Percentiles rank a stretch among this genome's conserved stretches.
Evolutionary conservation across 2,113 vertebrate species (phyloP).

Genomic region (Loxodonta africana): DNA sequence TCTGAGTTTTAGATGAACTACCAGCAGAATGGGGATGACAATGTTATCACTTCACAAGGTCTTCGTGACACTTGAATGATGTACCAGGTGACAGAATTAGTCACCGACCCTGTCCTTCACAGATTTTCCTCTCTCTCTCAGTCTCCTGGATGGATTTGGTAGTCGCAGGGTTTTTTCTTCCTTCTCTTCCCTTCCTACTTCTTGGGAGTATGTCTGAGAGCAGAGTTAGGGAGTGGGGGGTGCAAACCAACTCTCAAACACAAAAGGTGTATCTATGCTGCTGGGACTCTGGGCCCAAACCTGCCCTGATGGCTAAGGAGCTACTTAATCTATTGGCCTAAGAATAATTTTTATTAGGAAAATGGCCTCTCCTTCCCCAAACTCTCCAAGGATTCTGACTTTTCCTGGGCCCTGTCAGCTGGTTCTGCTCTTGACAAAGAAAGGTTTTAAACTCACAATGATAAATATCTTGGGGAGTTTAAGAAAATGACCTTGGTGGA

Average conservation of each 20-base stretch:
- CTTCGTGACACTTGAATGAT: background rate
- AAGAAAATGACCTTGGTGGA: conserved; percentile 56
- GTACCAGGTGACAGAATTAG: background rate
- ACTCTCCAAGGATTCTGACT: conserved; percentile 19
- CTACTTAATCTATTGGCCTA: background rate
- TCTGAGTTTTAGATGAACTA: background rate
- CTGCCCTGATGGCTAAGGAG: background rate
- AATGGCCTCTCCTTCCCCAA: background rate
- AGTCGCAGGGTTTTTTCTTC: background rate
- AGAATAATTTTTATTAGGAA: conserved; percentile 32
- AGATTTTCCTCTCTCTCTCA: background rate
- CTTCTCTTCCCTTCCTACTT: background rate
- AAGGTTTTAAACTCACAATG: conserved; percentile 42
- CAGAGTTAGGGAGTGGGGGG: background rate
- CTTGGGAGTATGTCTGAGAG: background rate
- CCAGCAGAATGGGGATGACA: background rate
- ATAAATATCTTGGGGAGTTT: conserved; percentile 66
- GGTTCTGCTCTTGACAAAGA: background rate
- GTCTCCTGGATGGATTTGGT: background rate
- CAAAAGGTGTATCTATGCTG: background rate
- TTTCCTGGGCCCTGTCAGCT: background rate
- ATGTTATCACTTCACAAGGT: background rate
- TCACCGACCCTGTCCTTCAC: background rate
- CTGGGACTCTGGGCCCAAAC: background rate
- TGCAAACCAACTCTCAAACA: background rate